phyloP scores from a whole-genome alignment of 2,797 vertebrate species.

The Ctenosaura bakeri region DNA sequence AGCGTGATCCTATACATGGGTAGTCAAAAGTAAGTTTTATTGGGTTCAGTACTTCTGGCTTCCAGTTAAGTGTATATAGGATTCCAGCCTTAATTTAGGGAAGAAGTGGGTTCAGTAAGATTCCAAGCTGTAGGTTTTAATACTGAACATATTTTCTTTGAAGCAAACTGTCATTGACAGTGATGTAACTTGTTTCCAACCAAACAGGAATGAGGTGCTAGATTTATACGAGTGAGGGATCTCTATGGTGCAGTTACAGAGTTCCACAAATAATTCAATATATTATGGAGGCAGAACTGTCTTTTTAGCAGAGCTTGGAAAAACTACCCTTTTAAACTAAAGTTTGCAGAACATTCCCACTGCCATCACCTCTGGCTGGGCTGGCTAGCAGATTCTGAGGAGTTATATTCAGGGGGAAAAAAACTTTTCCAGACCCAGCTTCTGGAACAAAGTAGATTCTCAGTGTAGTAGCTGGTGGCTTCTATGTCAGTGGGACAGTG shows the following conservation, averaged over 20 bases:
- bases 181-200: neutral
- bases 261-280: neutral
- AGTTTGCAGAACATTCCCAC: too few species aligned
- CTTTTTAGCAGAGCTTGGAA: neutral
- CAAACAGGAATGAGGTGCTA: neutral
- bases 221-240: neutral
- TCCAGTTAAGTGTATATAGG: neutral
- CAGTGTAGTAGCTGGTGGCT: too few species aligned
- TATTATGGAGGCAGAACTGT: neutral
- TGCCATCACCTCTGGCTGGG: too few species aligned
- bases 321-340: too few species aligned
- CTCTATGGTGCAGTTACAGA: neutral
- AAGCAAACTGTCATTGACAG: neutral
- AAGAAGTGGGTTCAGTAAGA: neutral
- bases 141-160: neutral
- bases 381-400: too few species aligned
- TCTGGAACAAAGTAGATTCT: too few species aligned
- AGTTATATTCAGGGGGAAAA: too few species aligned
- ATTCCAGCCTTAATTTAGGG: neutral
- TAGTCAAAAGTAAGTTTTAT: neutral
- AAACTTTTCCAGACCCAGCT: too few species aligned
- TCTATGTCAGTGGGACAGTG: too few species aligned
- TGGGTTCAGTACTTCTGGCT: neutral
- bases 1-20: neutral
- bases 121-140: neutral